A percentile compares a stretch with the other conserved stretches of the same genome.
These are phyloP conservation scores for Drosophila varians DNA, from an alignment of 1,140 invertebrate genomes.

Conservation along the genomic window DNA sequence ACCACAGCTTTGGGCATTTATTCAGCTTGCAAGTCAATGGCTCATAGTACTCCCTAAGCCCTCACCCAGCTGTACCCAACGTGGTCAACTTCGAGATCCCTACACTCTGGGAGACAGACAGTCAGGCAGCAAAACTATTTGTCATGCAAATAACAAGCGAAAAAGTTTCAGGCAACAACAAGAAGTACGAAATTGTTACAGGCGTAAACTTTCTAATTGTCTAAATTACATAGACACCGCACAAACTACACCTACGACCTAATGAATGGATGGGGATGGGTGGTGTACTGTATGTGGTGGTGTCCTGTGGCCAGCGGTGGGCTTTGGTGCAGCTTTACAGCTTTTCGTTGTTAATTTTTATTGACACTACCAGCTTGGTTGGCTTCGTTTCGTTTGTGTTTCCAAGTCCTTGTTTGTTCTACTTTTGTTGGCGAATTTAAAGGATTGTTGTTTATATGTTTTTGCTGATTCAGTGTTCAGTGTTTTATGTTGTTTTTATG, in stretches of 20 bases:
- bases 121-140: slow-evolving; percentile 40
- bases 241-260: slow-evolving; percentile 40
- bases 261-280: slow-evolving; percentile 14
- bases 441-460: not conserved
- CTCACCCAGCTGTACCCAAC: slow-evolving; percentile 17
- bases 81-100: slow-evolving; percentile 22
- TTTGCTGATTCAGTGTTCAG: not conserved
- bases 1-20: not conserved
- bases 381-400: not conserved
- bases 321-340: slow-evolving; percentile 53
- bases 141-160: slow-evolving; percentile 64
- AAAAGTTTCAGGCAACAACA: slow-evolving; percentile 36
- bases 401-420: slow-evolving; percentile 11
- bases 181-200: slow-evolving; percentile 58
- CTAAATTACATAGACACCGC: slow-evolving; percentile 69
- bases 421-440: slow-evolving; percentile 9
- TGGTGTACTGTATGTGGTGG: slow-evolving; percentile 9
- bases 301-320: slow-evolving; percentile 23
- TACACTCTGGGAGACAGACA: not conserved
- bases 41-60: slow-evolving; percentile 1
- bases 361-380: slow-evolving; percentile 31
- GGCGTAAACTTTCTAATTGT: slow-evolving; percentile 74
- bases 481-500: not conserved
- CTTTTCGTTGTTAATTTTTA: slow-evolving; percentile 68
- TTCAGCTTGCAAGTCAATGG: not conserved